A percentile compares a stretch with the other conserved stretches of the same genome.
Evolutionary conservation across 2,113 vertebrate genomes (phyloP).

Genomic region (Scartelaos histophorus): DNA sequence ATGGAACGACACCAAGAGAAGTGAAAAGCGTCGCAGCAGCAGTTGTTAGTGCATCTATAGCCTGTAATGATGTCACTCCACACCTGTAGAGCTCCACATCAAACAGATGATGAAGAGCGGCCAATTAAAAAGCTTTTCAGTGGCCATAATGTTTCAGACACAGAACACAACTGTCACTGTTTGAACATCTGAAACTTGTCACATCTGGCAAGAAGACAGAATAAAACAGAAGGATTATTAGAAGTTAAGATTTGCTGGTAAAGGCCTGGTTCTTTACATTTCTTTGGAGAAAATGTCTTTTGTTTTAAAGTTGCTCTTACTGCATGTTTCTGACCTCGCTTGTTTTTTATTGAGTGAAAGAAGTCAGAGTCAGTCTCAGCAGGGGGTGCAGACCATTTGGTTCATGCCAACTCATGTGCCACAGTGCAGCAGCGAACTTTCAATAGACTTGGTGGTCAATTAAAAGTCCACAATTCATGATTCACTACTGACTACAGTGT

Average conservation of each 20-base stretch:
- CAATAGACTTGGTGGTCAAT: too few species aligned
- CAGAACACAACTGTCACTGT: background rate
- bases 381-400: too few species aligned
- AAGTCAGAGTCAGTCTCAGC: too few species aligned
- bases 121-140: constrained; percentile 6
- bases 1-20: background rate
- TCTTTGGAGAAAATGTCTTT: background rate
- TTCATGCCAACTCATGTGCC: too few species aligned
- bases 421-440: too few species aligned
- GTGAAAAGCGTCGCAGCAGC: background rate
- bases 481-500: too few species aligned
- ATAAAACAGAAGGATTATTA: background rate
- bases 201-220: background rate
- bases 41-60: background rate
- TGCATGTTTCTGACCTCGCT: too few species aligned
- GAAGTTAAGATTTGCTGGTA: background rate
- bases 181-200: constrained; percentile 1
- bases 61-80: background rate
- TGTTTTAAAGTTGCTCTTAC: background rate
- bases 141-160: background rate
- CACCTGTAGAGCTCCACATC: background rate
- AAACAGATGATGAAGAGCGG: background rate
- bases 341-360: too few species aligned
- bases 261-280: background rate
- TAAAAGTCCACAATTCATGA: too few species aligned